phyloP scores from a whole-genome alignment of 2,888 invertebrate species.

The Parnassius apollo region DNA sequence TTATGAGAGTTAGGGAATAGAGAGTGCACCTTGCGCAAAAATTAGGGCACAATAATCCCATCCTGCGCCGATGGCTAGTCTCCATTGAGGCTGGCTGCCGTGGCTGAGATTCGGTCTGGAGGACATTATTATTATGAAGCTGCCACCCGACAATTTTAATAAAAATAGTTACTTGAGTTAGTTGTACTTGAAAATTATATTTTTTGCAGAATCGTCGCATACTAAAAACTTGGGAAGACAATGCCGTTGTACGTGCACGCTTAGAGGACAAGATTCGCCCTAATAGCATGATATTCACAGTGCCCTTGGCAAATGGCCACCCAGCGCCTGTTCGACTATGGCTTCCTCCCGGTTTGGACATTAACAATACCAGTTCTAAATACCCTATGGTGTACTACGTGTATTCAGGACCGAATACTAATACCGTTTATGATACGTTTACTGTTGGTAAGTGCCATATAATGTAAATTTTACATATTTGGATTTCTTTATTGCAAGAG shows the following conservation, averaged over 20 bases:
- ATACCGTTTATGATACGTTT: slow-evolving; percentile 86
- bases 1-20: too few species aligned
- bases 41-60: too few species aligned
- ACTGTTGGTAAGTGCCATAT: slow-evolving; percentile 69
- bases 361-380: slow-evolving; percentile 70
- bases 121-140: too few species aligned
- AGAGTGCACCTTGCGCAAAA: too few species aligned
- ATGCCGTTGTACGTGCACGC: slow-evolving; percentile 73
- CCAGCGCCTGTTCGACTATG: slow-evolving; percentile 83
- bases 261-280: slow-evolving; percentile 77
- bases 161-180: too few species aligned
- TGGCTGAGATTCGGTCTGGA: too few species aligned
- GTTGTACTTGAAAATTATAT: not conserved
- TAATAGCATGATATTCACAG: slow-evolving; percentile 74
- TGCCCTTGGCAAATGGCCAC: slow-evolving; percentile 81
- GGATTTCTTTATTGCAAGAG: not conserved
- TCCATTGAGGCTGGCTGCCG: too few species aligned
- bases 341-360: slow-evolving; percentile 85
- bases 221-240: slow-evolving; percentile 81
- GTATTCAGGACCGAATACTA: slow-evolving; percentile 93
- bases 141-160: too few species aligned
- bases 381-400: slow-evolving; percentile 89
- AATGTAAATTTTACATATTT: not conserved
- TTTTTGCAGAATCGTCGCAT: slow-evolving; percentile 39
- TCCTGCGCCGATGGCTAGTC: too few species aligned